A percentile compares a stretch with the other conserved stretches of the same genome.
These are phyloP conservation scores for Siniperca chuatsi DNA, from an alignment of 2,113 vertebrate species.

Conservation along the genomic window DNA sequence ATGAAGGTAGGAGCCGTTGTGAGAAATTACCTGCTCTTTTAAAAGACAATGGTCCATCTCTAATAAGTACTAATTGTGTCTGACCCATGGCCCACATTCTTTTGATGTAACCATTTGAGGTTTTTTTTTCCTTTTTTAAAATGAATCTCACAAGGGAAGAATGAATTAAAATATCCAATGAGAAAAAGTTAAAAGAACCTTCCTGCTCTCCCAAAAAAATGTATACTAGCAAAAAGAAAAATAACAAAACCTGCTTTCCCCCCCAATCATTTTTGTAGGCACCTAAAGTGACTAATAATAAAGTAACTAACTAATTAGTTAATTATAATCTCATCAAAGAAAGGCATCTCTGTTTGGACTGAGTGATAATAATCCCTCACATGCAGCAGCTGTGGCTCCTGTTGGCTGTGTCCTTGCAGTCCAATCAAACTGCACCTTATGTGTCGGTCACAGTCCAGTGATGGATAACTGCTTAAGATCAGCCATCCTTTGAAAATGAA, in stretches of 20 bases:
- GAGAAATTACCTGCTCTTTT: neutral
- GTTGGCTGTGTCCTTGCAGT: slow-evolving; percentile 62
- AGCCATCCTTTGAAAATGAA: slow-evolving; percentile 65
- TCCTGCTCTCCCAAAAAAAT: neutral
- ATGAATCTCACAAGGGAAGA: neutral
- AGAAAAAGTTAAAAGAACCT: neutral
- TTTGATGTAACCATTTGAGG: neutral
- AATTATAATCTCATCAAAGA: slow-evolving; percentile 19
- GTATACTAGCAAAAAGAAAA: neutral
- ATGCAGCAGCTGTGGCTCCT: neutral
- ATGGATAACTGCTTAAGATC: slow-evolving; percentile 62
- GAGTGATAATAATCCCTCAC: slow-evolving; percentile 17
- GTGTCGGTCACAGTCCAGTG: slow-evolving; percentile 62
- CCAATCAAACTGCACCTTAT: slow-evolving; percentile 62
- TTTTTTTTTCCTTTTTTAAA: neutral
- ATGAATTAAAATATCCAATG: neutral
- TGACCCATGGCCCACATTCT: neutral
- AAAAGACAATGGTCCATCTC: neutral
- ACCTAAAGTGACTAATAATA: neutral
- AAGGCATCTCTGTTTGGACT: neutral
- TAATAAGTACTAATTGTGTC: neutral
- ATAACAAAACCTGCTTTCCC: too few species aligned
- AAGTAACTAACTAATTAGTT: neutral
- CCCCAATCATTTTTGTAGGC: too few species aligned
- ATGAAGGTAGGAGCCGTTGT: neutral